Base-by-base conservation (phyloP, 2,797 vertebrate species). In the Macrochelys suwanniensis region DNA sequence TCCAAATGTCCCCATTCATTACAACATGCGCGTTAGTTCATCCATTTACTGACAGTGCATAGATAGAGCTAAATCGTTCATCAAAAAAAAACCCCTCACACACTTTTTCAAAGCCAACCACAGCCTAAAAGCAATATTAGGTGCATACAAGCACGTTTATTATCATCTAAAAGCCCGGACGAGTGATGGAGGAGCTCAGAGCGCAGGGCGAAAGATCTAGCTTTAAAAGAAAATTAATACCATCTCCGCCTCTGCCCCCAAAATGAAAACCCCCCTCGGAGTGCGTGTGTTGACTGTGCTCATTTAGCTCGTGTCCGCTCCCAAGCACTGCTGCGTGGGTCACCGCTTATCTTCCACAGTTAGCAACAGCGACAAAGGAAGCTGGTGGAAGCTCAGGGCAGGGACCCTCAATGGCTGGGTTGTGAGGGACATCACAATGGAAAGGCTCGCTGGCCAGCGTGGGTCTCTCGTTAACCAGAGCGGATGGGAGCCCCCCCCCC, bases 281-380 rank as follows among this genome's bases (percentile, higher is more conserved):
- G 0, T 0, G 11, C 0, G 2, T 2, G 45, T 4, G 33, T 6
- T 7, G 9, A 2, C 26, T 0, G 7, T 10, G 53, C 11, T 56
- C 2, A 4, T 11, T 15, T 54, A 21, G 49, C 51, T 61, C 1
- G 0, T 5, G 78, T 5, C 26, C 31, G 21, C 56, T 10, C 33
- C 5, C 5, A 0, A 68, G 9, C 33, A 2, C 65, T 71, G 68
- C 68, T 42, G 37, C 26, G 7, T 11, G 2, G 11, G 13, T 7
- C 7, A 5, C 0, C 1, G 31, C 10, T 42, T 10, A 53, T 37
- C 33, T 0, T 77, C 57, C 16, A 4, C 21, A 1, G 26, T 45
- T 6, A 21, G 56, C 76, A 7, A 71, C 47, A 28, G 3, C 1
- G 19, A 49, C 50, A 2, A 16, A 23, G 59, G 68, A 74, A 79